A percentile compares a stretch with the other conserved stretches of the same genome.
Evolutionary conservation across 2,888 invertebrate genomes (phyloP).

Genomic region (Sinotaia quadrata): DNA sequence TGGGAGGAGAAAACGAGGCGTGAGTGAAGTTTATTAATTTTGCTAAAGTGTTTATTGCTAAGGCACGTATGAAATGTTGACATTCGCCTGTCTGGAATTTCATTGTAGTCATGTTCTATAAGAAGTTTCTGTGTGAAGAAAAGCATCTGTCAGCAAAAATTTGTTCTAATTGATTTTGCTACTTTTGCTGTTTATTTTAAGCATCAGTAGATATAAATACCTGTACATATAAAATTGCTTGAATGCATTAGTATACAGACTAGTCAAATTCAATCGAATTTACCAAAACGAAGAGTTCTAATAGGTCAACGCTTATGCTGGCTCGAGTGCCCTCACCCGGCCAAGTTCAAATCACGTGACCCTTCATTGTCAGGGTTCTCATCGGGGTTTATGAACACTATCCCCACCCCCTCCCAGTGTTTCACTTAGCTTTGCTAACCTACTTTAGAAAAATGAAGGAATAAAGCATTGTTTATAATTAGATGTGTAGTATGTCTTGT

Average conservation of each 20-base stretch:
- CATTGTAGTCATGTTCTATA: slow-evolving; percentile 25
- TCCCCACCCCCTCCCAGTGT: not conserved
- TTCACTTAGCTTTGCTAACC: not conserved
- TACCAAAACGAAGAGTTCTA: no score
- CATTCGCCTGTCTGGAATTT: slow-evolving; percentile 21
- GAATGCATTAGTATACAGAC: no score
- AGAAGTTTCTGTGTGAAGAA: slow-evolving; percentile 14
- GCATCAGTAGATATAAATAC: no score
- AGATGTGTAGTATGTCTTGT: no score
- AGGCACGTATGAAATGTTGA: slow-evolving; percentile 31
- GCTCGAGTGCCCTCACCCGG: slow-evolving; percentile 28
- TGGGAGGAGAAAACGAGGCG: slow-evolving; percentile 47
- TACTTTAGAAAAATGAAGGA: no score
- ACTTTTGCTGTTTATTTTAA: no score
- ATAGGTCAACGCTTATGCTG: slow-evolving; percentile 23
- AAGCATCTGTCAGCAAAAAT: slow-evolving; percentile 26
- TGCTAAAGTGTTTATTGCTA: slow-evolving; percentile 3
- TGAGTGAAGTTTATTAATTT: slow-evolving; percentile 41
- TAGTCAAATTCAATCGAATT: no score
- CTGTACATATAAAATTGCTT: no score
- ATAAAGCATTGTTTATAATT: no score
- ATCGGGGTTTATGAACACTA: slow-evolving; percentile 28
- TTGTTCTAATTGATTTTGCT: no score
- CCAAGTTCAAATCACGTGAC: slow-evolving; percentile 30
- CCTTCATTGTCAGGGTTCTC: slow-evolving; percentile 18